phyloP scores from a whole-genome alignment of 2,888 invertebrate species.

The Thymelicus sylvestris region DNA sequence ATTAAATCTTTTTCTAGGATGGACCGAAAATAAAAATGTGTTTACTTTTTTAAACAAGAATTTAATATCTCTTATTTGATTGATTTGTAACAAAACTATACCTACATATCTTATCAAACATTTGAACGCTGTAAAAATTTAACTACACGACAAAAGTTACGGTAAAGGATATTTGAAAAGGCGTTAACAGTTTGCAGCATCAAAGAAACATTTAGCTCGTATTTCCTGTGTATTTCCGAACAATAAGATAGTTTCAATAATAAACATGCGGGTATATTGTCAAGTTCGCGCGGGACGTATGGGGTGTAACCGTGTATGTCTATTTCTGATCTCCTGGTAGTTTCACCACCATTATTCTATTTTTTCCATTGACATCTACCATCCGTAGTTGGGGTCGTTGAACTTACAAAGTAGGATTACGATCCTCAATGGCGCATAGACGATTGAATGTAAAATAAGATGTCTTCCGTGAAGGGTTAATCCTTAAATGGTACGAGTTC shows the following conservation, averaged over 20 bases:
- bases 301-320: conserved; percentile 61
- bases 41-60: too few species aligned
- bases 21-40: too few species aligned
- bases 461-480: conserved; percentile 14
- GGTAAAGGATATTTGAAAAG: conserved; percentile 28
- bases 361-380: conserved; percentile 56
- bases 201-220: conserved; percentile 48
- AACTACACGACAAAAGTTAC: neutral
- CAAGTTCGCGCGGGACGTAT: conserved; percentile 74
- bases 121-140: neutral
- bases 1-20: too few species aligned
- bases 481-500: conserved; percentile 7
- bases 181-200: conserved; percentile 38
- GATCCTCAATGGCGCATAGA: conserved; percentile 44
- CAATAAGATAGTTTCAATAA: conserved; percentile 77
- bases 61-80: too few species aligned
- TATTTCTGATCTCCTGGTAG: conserved; percentile 68
- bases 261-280: conserved; percentile 75
- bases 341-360: conserved; percentile 71
- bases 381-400: conserved; percentile 49
- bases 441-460: conserved; percentile 48
- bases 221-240: conserved; percentile 68
- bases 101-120: too few species aligned
- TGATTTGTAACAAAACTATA: too few species aligned
- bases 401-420: conserved; percentile 49